Evolutionary conservation across 2,113 vertebrate species (phyloP).

Genomic region (Spea multiplicata): DNA sequence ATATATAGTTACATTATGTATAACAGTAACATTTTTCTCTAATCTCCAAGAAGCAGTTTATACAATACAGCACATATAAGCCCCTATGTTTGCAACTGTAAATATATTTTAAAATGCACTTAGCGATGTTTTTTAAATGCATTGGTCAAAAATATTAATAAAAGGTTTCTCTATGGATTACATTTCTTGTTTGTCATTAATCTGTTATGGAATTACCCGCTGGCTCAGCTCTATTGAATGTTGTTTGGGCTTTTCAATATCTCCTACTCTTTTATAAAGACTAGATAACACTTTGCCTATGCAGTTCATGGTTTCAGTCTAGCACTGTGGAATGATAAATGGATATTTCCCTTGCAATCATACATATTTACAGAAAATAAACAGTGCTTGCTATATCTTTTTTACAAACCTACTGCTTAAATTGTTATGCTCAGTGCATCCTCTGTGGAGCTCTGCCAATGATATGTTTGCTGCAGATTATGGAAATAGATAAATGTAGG

Average conservation of each 20-base stretch:
- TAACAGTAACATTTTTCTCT: too few species aligned
- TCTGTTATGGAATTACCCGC: background rate
- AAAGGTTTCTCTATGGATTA: too few species aligned
- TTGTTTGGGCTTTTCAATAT: background rate
- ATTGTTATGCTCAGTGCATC: constrained; percentile 40
- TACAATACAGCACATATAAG: too few species aligned
- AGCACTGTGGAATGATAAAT: constrained; percentile 46
- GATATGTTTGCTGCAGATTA: constrained; percentile 31
- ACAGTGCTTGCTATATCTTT: constrained; percentile 38
- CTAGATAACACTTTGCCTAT: constrained; percentile 18
- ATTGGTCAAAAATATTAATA: too few species aligned
- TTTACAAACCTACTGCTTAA: constrained; percentile 45
- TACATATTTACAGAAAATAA: constrained; percentile 55
- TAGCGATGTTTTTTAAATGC: too few species aligned
- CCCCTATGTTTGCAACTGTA: too few species aligned
- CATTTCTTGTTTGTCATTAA: background rate
- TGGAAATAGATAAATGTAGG: constrained; percentile 46
- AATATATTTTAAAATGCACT: too few species aligned
- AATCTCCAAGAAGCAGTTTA: too few species aligned
- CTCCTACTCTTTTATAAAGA: constrained; percentile 7
- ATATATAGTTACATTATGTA: too few species aligned
- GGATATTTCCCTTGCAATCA: constrained; percentile 43
- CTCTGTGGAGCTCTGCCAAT: constrained; percentile 25
- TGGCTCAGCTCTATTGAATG: constrained; percentile 6
- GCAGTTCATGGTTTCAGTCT: constrained; percentile 16